A percentile compares a stretch with the other conserved stretches of the same genome.
phyloP scores from a whole-genome alignment of 2,113 vertebrate species.

The Aldabrachelys gigantea region DNA sequence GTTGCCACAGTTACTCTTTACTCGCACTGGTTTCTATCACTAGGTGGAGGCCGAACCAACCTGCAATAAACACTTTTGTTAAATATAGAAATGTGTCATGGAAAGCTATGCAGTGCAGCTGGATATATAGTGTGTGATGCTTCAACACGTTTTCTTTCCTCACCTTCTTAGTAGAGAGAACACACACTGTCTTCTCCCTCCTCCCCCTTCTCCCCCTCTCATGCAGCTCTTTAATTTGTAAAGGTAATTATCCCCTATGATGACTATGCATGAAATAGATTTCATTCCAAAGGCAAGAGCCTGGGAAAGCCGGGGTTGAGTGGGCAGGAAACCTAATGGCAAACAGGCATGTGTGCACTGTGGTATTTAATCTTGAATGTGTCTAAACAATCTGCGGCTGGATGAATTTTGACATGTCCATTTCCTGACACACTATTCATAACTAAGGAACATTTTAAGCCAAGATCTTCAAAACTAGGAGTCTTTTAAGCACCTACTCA shows the following conservation, averaged over 20 bases:
- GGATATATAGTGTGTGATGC: neutral
- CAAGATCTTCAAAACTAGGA: neutral
- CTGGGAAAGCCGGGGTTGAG: neutral
- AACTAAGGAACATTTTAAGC: neutral
- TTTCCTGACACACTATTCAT: neutral
- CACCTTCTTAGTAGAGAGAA: neutral
- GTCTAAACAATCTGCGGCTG: neutral
- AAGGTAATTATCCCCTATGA: neutral
- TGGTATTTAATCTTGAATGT: neutral
- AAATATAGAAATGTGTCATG: neutral
- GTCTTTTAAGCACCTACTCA: neutral
- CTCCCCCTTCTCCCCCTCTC: neutral
- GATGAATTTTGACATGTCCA: neutral
- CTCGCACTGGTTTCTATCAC: neutral
- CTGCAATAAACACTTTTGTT: neutral
- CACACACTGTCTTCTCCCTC: fast-evolving
- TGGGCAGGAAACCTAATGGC: neutral
- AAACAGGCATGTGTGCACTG: neutral
- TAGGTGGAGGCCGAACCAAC: neutral
- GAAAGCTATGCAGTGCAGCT: neutral
- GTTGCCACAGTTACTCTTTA: neutral
- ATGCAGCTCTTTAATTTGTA: neutral
- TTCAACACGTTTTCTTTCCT: neutral
- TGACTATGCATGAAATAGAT: neutral
- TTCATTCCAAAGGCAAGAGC: neutral